These are phyloP conservation scores for Crambe crambe DNA, from an alignment of 37 sponge, comb jelly and placozoan genomes.

Conservation along the genomic window DNA sequence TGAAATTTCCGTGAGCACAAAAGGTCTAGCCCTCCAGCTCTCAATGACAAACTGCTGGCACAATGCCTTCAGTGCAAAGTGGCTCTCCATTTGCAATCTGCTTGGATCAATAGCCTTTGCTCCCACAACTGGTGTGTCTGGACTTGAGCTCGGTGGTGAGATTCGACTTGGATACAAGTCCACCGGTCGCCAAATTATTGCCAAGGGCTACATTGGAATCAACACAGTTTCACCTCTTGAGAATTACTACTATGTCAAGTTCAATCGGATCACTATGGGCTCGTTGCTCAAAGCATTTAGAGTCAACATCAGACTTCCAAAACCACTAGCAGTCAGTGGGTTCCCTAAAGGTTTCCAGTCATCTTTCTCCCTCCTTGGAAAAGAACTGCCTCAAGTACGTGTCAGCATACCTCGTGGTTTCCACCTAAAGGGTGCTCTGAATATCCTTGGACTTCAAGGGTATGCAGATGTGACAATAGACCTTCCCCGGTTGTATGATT, in stretches of 20 bases:
- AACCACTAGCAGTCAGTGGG: background rate
- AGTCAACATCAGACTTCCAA: background rate
- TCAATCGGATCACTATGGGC: background rate
- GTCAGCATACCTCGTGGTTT: background rate
- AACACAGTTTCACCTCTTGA: background rate
- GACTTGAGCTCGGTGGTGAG: background rate
- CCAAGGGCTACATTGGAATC: background rate
- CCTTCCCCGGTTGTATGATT: background rate
- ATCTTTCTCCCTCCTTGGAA: background rate
- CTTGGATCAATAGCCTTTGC: background rate
- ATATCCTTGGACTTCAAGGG: background rate
- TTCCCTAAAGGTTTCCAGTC: background rate
- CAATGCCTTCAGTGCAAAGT: background rate
- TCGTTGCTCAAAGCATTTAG: background rate
- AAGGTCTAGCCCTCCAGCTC: background rate
- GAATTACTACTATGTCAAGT: background rate
- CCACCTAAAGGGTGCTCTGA: background rate
- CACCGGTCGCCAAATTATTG: background rate
- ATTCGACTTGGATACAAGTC: background rate
- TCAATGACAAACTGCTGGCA: background rate
- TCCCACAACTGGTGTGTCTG: background rate
- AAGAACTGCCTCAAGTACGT: background rate
- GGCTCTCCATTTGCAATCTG: background rate
- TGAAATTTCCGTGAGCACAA: background rate
- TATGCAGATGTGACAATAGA: background rate